Conservation (phyloP, 2,888 invertebrate genomes). For the Deladenus siricidicola region DNA sequence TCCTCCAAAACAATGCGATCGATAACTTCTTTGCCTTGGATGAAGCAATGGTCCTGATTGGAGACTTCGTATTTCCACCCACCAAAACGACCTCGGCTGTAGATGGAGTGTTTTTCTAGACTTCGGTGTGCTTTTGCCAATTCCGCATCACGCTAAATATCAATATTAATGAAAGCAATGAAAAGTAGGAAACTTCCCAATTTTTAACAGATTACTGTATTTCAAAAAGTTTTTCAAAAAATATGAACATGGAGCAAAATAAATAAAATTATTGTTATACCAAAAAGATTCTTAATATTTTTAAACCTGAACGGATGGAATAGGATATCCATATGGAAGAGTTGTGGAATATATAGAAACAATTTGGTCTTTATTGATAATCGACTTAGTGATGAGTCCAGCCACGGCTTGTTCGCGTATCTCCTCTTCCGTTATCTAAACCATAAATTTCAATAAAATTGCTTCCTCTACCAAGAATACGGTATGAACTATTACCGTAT, state of each 20-base stretch:
- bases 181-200: no score
- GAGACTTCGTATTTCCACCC: slow-evolving; percentile 41
- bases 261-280: not conserved
- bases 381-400: slow-evolving; percentile 46
- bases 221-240: not conserved
- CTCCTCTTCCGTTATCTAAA: slow-evolving; percentile 36
- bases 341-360: slow-evolving; percentile 36
- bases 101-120: slow-evolving; percentile 44
- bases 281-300: not conserved
- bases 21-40: slow-evolving; percentile 46
- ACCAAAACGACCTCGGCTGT: slow-evolving; percentile 51
- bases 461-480: not conserved
- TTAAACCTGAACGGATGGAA: slow-evolving; percentile 45
- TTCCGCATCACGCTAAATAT: slow-evolving; percentile 44
- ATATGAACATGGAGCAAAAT: not conserved
- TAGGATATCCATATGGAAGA: slow-evolving; percentile 49
- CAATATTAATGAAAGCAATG: no score
- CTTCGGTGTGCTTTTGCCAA: slow-evolving; percentile 45
- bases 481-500: slow-evolving; percentile 31
- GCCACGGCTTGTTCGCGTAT: slow-evolving; percentile 43
- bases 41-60: slow-evolving; percentile 54
- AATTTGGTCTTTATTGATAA: slow-evolving; percentile 48
- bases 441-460: not conserved
- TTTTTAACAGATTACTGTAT: no score
- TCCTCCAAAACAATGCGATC: slow-evolving; percentile 47